Conservation (phyloP, 2,113 vertebrate genomes). For the Scalopus aquaticus region DNA sequence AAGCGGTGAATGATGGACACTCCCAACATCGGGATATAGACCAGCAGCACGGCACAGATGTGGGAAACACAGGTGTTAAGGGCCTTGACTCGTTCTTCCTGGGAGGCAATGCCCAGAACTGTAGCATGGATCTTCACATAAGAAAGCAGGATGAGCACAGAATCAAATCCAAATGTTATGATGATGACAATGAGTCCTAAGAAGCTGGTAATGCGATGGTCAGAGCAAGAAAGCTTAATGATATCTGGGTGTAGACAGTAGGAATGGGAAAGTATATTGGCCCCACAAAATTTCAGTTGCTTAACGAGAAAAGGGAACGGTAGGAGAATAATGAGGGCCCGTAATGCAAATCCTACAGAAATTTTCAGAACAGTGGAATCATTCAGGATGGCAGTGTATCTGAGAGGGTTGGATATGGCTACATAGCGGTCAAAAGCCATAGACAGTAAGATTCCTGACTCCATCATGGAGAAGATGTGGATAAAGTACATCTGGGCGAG, state of each 20-base stretch:
- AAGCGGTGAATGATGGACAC: conserved; percentile 49
- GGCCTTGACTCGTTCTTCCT: conserved; percentile 3
- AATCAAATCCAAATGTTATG: background rate
- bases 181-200: conserved; percentile 33
- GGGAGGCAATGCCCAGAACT: conserved; percentile 32
- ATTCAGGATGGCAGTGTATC: conserved; percentile 43
- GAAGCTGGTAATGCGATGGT: conserved; percentile 10
- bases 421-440: conserved; percentile 56
- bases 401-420: conserved; percentile 42
- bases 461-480: background rate
- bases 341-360: background rate
- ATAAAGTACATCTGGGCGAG: conserved; percentile 67
- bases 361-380: background rate
- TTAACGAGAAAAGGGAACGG: background rate
- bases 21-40: conserved; percentile 62
- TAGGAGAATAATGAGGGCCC: background rate
- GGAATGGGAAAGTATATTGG: background rate
- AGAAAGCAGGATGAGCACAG: background rate
- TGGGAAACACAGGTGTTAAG: conserved; percentile 64
- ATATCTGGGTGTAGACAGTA: conserved; percentile 50
- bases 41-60: conserved; percentile 42
- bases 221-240: conserved; percentile 37
- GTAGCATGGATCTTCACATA: conserved; percentile 37
- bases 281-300: conserved; percentile 34
- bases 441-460: conserved; percentile 10